Conservation (phyloP, 2,888 invertebrate genomes). For the Rhamnusium bicolor region DNA sequence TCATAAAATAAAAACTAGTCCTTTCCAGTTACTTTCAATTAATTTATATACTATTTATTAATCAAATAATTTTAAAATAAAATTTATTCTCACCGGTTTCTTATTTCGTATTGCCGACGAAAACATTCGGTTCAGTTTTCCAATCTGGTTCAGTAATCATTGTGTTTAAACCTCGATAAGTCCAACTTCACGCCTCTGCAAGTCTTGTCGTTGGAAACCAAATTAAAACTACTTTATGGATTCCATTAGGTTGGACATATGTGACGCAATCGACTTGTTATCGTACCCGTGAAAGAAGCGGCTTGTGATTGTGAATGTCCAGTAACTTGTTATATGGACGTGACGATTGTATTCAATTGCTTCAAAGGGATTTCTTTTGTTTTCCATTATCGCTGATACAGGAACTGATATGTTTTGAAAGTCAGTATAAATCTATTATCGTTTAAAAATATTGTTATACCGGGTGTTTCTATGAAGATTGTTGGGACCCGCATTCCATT, state of each 20-base stretch:
- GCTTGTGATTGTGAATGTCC: constrained; percentile 53
- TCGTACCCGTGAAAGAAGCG: constrained; percentile 58
- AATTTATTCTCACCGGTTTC: neutral
- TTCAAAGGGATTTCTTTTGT: constrained; percentile 33
- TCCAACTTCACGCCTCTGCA: constrained; percentile 62
- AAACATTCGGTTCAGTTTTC: neutral
- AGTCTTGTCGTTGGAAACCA: constrained; percentile 61
- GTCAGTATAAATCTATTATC: neutral
- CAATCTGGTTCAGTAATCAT: constrained; percentile 37
- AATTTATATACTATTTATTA: neutral
- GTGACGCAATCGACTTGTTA: constrained; percentile 65
- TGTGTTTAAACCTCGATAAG: constrained; percentile 56
- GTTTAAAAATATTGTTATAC: too few relatives aligned
- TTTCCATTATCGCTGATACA: constrained; percentile 23
- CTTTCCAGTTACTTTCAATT: neutral
- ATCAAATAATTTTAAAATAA: neutral
- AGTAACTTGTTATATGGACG: constrained; percentile 55
- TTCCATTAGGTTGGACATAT: constrained; percentile 66
- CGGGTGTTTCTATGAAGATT: too few relatives aligned
- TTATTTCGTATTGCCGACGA: constrained; percentile 5
- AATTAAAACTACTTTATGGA: constrained; percentile 67
- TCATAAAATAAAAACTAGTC: neutral
- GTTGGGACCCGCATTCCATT: too few relatives aligned
- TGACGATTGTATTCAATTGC: constrained; percentile 52
- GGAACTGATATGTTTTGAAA: neutral